A percentile compares a stretch with the other conserved stretches of the same genome.
These are phyloP conservation scores for Aphaenogaster rudis DNA, from an alignment of 1,140 invertebrate species.

Conservation along the genomic window DNA sequence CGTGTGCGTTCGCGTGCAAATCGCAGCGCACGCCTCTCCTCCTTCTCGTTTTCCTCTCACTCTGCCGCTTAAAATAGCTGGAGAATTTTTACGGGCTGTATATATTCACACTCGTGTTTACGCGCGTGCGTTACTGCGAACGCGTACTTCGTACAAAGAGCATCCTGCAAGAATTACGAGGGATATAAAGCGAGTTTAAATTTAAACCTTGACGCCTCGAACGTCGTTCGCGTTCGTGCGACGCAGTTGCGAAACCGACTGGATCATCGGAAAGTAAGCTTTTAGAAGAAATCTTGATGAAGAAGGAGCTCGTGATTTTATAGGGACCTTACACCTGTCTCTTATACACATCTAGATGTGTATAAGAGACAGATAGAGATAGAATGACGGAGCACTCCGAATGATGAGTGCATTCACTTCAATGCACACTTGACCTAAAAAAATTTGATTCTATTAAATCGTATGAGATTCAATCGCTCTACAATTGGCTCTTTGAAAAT, in stretches of 20 bases:
- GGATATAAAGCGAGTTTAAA: constrained; percentile 48
- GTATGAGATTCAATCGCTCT: no score
- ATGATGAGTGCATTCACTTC: no score
- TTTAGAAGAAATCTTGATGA: neutral
- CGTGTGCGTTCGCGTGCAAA: neutral
- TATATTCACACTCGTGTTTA: neutral
- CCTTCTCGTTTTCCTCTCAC: neutral
- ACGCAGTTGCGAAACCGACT: neutral
- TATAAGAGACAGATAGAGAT: no score
- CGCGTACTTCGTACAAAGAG: neutral
- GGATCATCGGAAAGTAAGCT: neutral
- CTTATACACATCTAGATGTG: no score
- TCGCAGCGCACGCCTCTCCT: neutral
- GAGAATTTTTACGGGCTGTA: constrained; percentile 5
- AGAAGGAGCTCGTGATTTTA: neutral
- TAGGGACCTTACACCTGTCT: no score
- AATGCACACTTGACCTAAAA: no score
- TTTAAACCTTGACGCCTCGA: constrained; percentile 46
- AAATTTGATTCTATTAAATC: no score
- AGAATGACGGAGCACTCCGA: no score
- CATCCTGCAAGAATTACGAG: constrained; percentile 45
- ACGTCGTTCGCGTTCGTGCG: neutral
- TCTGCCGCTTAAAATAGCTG: constrained; percentile 39
- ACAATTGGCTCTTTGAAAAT: no score
- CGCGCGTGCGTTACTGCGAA: neutral